Base-by-base conservation (phyloP, 2,113 vertebrate genomes). In the Colaptes auratus region DNA sequence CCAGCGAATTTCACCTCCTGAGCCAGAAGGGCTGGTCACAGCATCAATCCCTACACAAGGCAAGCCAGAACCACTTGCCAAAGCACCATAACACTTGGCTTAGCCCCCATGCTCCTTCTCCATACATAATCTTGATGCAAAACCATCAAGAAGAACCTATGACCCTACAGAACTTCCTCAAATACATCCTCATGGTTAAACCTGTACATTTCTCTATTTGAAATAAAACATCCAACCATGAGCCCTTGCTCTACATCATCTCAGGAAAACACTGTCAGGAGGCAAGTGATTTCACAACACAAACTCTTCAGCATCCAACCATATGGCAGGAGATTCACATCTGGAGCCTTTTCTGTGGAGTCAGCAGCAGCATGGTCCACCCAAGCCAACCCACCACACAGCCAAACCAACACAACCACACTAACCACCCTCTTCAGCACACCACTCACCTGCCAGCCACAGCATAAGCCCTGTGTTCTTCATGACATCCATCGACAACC, bases 31-130 rank as follows among this genome's bases (percentile, higher is more conserved):
- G 31, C 42, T 33, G 44, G 21, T 14, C 20, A 30, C 1, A 0
- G 36, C 48, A 35, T 4, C 15, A 1, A 39, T 4, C 42, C 55
- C 28, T 18, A 5, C 0, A 6, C 9, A 4, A 42, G n/a, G 18
- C 24, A 21, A 35, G 48, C 17, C 73, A 53, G 28, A 65, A 42
- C 15, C 50, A n/a, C 60, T 42, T 18, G 27, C 72, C 55, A 67
- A 18, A 33, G 71, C 64, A 46, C 21, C 21, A 4, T 0, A 0
- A 36, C 6, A 3, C n/a, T 33, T 31, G 3, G 5, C 27, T n/a
- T 55, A 25, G 7, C 35, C 61, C 46, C 19, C 27, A 4, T 3
- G 0, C 39, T 48, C 60, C 14, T 59, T 23, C 44, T 31, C 31
- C n/a, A 59, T 64, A 59, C 9, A 53, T 2, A 13, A 28, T 18